Base-by-base conservation (phyloP, 2,113 vertebrate genomes). In the Rutilus rutilus region DNA sequence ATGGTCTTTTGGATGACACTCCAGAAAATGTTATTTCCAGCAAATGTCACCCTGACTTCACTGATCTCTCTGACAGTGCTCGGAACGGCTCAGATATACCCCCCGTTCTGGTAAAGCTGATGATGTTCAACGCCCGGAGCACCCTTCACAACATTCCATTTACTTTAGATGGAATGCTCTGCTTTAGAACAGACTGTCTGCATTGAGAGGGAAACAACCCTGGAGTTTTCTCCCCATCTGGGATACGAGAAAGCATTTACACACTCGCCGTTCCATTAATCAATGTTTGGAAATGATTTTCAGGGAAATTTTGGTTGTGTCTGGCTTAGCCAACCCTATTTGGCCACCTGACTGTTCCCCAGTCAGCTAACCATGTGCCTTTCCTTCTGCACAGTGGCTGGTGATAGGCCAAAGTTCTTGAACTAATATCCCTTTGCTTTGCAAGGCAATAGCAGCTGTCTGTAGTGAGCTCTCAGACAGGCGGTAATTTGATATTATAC, bases 271-370 rank as follows among this genome's bases (percentile, higher is more conserved):
- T 85, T 30, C 62, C 88, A 89, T 90, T 89, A 86, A 90, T 91
- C 87, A 91, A 90, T 86, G 87, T 89, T 90, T 90, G 85, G 86
- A 84, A 87, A 88, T 87, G 9, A 87, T 89, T 90, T 86, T 73
- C 47, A 52, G 62, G 81, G 25, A 67, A 74, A 85, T 86, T 80
- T 60, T n/a, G 65, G 83, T 81, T 62, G 74, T 62, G 64, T 25
- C 64, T 83, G 65, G 57, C 64, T 54, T 50, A 73, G 86, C 85
- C 78, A 85, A 33, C 14, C 64, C 19, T 67, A 78, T 81, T 86
- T 74, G 86, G 87, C 65, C 25, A 82, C 60, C 45, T 47, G 14
- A 79, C 36, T 82, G 73, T 73, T 87, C 54, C 50, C 84, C 64
- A 10, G 50, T 36, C 82, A 25, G 64, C 62, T 50, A 50, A 71